Percentiles rank a stretch among this genome's conserved stretches.
Conservation (phyloP, 2,888 invertebrate genomes). For the Meandrusa payeni region DNA sequence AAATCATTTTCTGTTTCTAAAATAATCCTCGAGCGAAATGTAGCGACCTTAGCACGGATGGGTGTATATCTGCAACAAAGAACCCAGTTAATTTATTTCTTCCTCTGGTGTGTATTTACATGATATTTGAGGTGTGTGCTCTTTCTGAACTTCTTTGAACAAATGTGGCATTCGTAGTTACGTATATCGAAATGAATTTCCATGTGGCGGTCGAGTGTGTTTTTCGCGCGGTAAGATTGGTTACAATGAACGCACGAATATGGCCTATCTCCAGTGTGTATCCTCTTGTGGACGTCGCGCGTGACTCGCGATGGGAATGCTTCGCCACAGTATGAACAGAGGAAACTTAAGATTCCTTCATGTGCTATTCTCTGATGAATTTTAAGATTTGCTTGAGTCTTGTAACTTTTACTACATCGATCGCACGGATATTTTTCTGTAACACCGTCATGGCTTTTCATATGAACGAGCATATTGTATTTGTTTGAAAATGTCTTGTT, state of each 20-base stretch:
- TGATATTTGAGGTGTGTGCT: constrained; percentile 61
- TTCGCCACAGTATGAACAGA: constrained; percentile 69
- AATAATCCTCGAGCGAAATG: constrained; percentile 2
- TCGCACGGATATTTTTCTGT: constrained; percentile 47
- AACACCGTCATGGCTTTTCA: constrained; percentile 54
- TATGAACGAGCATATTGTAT: constrained; percentile 69
- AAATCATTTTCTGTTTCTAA: background rate
- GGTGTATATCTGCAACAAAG: constrained; percentile 62
- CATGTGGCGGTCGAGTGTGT: constrained; percentile 50
- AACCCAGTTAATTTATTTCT: constrained; percentile 44
- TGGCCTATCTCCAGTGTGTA: constrained; percentile 71
- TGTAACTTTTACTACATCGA: constrained; percentile 67
- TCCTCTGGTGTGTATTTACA: constrained; percentile 48
- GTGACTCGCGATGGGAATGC: constrained; percentile 64
- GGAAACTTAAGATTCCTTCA: constrained; percentile 57
- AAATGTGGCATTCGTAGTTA: constrained; percentile 50
- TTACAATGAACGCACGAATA: constrained; percentile 63
- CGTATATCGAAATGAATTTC: constrained; percentile 54
- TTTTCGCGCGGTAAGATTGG: constrained; percentile 52
- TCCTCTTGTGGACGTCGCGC: constrained; percentile 59
- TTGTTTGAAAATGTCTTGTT: constrained; percentile 70
- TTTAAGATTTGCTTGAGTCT: constrained; percentile 60
- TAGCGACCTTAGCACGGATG: constrained; percentile 27
- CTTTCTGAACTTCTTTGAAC: constrained; percentile 56
- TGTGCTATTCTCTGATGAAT: constrained; percentile 65